A percentile compares a stretch with the other conserved stretches of the same genome.
Conservation (phyloP, 1,140 invertebrate genomes). For the Papilio machaon region DNA sequence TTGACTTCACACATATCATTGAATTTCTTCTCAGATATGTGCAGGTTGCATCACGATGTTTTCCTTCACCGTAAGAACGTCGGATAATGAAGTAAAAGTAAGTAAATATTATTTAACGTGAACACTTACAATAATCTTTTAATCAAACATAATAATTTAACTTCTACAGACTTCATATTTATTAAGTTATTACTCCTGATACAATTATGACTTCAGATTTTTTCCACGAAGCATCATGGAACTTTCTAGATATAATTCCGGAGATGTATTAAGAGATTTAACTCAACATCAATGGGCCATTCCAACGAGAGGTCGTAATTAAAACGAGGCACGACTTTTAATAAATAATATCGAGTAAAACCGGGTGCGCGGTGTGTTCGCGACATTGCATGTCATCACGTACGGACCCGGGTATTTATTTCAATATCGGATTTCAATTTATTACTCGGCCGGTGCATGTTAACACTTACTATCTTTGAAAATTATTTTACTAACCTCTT, state of each 20-base stretch:
- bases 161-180: not conserved
- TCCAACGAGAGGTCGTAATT: conserved; percentile 12
- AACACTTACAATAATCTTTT: too few relatives aligned
- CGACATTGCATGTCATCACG: conserved; percentile 38
- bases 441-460: conserved; percentile 22
- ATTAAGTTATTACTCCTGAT: not conserved
- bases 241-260: conserved; percentile 18
- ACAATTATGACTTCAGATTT: not conserved
- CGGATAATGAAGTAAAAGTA: too few relatives aligned
- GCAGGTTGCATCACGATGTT: too few relatives aligned
- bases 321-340: conserved; percentile 32
- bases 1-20: too few relatives aligned
- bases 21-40: too few relatives aligned
- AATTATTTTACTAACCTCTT: conserved; percentile 35
- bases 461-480: conserved; percentile 37
- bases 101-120: too few relatives aligned
- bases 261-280: conserved; percentile 24
- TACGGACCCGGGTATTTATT: conserved; percentile 36
- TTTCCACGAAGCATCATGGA: not conserved
- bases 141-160: too few relatives aligned
- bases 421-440: conserved; percentile 40
- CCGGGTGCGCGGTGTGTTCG: conserved; percentile 31
- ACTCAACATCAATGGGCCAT: conserved; percentile 8
- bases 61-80: too few relatives aligned
- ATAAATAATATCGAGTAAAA: conserved; percentile 39